phyloP scores from a whole-genome alignment of 2,113 vertebrate genomes.

The Oceanodroma tethys region DNA sequence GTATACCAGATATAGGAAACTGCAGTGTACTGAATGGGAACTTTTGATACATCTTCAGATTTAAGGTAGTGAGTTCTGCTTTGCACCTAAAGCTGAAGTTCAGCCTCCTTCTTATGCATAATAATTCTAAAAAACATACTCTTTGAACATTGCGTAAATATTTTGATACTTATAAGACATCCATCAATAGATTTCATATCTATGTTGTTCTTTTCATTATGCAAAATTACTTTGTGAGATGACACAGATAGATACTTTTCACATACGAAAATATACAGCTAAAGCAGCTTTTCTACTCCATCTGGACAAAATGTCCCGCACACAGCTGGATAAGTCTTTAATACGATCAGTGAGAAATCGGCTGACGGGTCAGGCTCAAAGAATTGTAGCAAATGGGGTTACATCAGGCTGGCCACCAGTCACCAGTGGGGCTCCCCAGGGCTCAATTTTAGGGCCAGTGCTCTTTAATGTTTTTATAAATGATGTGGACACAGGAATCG shows the following conservation, averaged over 20 bases:
- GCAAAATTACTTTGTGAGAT: neutral
- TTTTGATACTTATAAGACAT: neutral
- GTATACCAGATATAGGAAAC: neutral
- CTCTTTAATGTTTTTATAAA: neutral
- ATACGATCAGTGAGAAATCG: no score
- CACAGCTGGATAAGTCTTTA: neutral
- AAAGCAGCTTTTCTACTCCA: neutral
- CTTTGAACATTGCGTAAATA: neutral
- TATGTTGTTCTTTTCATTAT: neutral
- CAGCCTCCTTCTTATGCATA: neutral
- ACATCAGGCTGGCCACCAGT: neutral
- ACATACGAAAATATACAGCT: neutral
- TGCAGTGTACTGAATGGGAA: neutral
- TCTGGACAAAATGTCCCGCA: neutral
- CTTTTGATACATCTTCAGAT: neutral
- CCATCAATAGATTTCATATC: neutral
- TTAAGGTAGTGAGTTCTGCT: neutral
- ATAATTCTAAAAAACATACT: neutral
- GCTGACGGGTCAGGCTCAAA: rapidly evolving
- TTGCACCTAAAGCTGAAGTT: neutral
- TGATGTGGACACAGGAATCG: neutral
- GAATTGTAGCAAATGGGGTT: neutral
- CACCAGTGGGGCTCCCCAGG: neutral
- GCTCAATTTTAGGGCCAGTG: neutral
- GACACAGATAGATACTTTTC: neutral